Percentiles rank a stretch among this genome's conserved stretches.
Evolutionary conservation across 2,888 invertebrate species (phyloP).

Genomic region (Leucoma salicis): DNA sequence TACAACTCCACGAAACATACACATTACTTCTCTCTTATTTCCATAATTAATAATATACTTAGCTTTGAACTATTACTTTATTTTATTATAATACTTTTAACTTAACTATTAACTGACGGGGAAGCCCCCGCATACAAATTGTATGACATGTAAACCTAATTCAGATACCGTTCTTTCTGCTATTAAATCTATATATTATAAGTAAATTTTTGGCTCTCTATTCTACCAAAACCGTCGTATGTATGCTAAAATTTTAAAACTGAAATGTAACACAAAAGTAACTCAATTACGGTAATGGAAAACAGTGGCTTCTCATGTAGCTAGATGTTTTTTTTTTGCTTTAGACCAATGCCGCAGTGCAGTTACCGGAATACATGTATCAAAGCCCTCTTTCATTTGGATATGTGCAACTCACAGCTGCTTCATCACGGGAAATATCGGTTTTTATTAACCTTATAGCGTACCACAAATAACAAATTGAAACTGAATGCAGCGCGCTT

Average conservation of each 20-base stretch:
- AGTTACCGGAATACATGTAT: constrained; percentile 73
- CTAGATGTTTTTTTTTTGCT: constrained; percentile 60
- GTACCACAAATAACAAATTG: constrained; percentile 55
- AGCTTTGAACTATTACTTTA: too few species aligned
- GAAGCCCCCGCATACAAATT: too few species aligned
- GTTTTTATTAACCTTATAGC: constrained; percentile 61
- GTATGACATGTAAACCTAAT: too few species aligned
- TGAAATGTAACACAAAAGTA: constrained; percentile 65
- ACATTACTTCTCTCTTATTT: too few species aligned
- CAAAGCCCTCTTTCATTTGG: constrained; percentile 73
- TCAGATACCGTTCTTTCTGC: too few species aligned
- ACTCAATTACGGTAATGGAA: constrained; percentile 76
- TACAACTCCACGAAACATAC: too few species aligned
- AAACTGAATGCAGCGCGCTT: constrained; percentile 34
- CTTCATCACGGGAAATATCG: constrained; percentile 56
- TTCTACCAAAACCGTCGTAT: too few species aligned
- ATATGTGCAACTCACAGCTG: constrained; percentile 48
- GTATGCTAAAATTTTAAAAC: constrained; percentile 47
- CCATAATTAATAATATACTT: too few species aligned
- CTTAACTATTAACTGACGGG: too few species aligned
- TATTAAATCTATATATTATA: too few species aligned
- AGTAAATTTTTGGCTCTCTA: too few species aligned
- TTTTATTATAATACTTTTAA: too few species aligned
- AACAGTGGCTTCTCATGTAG: constrained; percentile 67
- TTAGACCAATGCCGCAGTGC: constrained; percentile 68